A percentile compares a stretch with the other conserved stretches of the same genome.
These are phyloP conservation scores for Hyperoodon ampullatus DNA, from an alignment of 2,113 vertebrate genomes.

Conservation along the genomic window DNA sequence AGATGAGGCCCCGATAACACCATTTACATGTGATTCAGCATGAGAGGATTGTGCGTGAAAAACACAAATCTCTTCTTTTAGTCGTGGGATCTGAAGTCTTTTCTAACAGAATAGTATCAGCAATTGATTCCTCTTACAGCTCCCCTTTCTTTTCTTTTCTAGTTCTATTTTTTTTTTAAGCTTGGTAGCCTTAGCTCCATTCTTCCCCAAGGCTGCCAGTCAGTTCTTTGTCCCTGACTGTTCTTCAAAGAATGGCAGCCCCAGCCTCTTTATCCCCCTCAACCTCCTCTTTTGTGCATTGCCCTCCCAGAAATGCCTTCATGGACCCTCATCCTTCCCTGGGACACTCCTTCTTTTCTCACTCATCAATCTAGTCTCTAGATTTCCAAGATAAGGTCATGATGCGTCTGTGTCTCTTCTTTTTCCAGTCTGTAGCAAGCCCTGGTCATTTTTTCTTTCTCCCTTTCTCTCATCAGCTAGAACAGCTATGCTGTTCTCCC, in stretches of 20 bases:
- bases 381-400: neutral
- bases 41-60: neutral
- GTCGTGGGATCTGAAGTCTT: neutral
- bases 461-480: neutral
- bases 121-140: neutral
- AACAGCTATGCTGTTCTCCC: neutral
- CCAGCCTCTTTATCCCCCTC: neutral
- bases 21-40: neutral
- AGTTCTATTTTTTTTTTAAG: neutral
- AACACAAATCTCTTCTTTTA: neutral
- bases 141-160: neutral
- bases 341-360: neutral
- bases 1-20: neutral
- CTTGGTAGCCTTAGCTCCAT: neutral
- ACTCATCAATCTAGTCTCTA: neutral
- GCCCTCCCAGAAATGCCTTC: neutral
- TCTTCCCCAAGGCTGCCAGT: neutral
- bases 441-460: neutral
- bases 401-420: rapidly evolving
- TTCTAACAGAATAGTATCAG: neutral
- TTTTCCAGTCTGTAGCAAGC: neutral
- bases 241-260: neutral
- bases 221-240: neutral
- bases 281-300: neutral
- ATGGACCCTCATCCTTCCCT: neutral